phyloP scores from a whole-genome alignment of 2,113 vertebrate species.

The Conger conger region DNA sequence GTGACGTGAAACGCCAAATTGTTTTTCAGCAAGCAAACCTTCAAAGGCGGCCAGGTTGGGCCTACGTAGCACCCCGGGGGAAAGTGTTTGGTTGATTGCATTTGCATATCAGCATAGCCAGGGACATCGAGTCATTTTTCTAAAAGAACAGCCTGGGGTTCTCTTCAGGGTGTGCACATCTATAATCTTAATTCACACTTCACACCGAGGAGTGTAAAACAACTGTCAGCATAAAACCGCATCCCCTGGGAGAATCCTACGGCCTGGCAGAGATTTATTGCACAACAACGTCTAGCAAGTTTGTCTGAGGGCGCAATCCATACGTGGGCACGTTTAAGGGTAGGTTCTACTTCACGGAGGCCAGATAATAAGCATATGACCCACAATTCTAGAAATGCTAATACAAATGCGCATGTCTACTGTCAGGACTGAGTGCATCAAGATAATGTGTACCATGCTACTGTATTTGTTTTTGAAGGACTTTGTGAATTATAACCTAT shows the following conservation, averaged over 20 bases:
- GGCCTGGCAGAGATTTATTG: neutral
- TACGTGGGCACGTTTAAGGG: neutral
- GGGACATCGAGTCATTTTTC: neutral
- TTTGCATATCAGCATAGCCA: neutral
- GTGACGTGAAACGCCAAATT: neutral
- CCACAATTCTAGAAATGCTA: neutral
- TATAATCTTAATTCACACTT: conserved; percentile 4
- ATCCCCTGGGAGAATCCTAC: neutral
- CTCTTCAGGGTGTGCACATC: conserved; percentile 8
- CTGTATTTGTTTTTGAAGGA: too few relatives aligned
- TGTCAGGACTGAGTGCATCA: too few relatives aligned
- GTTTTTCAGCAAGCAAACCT: neutral
- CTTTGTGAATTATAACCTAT: neutral
- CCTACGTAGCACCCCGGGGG: neutral
- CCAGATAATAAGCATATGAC: neutral
- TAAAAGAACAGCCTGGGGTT: neutral
- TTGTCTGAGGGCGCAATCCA: neutral
- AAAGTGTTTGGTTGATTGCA: neutral
- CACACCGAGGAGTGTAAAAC: neutral
- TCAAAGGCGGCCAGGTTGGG: neutral
- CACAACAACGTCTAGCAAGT: neutral
- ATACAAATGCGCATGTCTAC: neutral
- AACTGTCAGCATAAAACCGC: conserved; percentile 7
- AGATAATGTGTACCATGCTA: too few relatives aligned
- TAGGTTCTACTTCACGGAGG: neutral